Conservation (phyloP, 2,797 vertebrate species). For the Champsocephalus esox region DNA sequence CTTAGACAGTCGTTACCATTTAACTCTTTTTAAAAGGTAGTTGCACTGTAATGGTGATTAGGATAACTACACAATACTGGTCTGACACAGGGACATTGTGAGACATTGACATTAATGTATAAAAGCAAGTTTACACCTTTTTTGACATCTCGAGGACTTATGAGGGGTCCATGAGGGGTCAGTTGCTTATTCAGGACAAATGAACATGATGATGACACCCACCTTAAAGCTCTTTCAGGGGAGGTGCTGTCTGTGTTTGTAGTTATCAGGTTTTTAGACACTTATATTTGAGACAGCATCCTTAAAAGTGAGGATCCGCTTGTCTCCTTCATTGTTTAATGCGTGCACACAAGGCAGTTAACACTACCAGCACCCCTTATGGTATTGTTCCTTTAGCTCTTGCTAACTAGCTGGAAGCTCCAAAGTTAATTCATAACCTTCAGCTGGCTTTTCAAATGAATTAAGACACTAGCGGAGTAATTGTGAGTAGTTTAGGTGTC, state of each 20-base stretch:
- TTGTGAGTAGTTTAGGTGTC: background rate
- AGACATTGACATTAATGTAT: background rate
- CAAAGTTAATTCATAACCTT: too few species aligned
- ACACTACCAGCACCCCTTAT: background rate
- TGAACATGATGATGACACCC: background rate
- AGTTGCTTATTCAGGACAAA: background rate
- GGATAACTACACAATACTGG: background rate
- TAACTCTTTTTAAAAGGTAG: background rate
- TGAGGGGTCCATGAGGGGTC: background rate
- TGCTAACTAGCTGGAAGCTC: background rate
- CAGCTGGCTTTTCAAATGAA: background rate
- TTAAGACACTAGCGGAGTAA: background rate
- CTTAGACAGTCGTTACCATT: background rate
- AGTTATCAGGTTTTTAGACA: background rate
- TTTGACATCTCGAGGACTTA: background rate
- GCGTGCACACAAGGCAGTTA: background rate
- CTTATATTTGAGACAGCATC: background rate
- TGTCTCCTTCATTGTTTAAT: background rate
- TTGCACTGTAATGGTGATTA: too few species aligned
- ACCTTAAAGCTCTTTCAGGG: background rate
- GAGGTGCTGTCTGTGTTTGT: background rate
- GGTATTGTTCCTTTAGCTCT: background rate
- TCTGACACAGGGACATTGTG: background rate
- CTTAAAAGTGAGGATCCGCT: background rate
- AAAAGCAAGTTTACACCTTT: background rate